Evolutionary conservation across 2,113 vertebrate species (phyloP).

Genomic region (Calcarius ornatus): DNA sequence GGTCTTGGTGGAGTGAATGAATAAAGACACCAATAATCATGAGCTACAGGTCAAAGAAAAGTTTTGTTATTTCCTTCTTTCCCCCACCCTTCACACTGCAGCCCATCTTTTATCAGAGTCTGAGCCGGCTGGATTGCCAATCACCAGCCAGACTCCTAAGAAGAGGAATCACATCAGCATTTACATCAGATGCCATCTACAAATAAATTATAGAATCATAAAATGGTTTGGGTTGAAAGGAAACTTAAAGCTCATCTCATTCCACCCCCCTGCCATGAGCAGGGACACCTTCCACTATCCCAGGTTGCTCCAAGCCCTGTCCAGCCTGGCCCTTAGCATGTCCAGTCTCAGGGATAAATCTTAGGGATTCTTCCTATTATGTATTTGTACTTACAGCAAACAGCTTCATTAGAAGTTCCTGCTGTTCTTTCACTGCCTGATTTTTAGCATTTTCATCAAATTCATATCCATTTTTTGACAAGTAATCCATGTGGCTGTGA

Average conservation of each 20-base stretch:
- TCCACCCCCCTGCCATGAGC: background rate
- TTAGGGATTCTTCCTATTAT: background rate
- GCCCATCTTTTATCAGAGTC: background rate
- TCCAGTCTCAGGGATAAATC: background rate
- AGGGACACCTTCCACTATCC: background rate
- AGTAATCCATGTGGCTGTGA: constrained; percentile 85
- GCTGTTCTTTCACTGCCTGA: constrained; percentile 85
- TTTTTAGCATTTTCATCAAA: constrained; percentile 79
- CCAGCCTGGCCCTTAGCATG: background rate
- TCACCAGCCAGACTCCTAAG: background rate
- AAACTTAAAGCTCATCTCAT: background rate
- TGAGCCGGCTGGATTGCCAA: background rate
- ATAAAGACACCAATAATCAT: background rate
- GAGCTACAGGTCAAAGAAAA: background rate
- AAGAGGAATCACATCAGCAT: background rate
- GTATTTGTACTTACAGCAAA: constrained; percentile 86
- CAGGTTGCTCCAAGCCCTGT: accelerated
- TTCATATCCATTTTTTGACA: constrained; percentile 86
- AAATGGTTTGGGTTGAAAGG: background rate
- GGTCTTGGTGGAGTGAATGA: background rate
- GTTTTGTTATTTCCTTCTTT: background rate
- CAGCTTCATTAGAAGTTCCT: constrained; percentile 96
- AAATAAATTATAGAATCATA: background rate
- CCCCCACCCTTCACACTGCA: background rate
- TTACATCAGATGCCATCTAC: background rate